phyloP scores from a whole-genome alignment of 2,888 invertebrate species.

The Plagiodera versicolora region DNA sequence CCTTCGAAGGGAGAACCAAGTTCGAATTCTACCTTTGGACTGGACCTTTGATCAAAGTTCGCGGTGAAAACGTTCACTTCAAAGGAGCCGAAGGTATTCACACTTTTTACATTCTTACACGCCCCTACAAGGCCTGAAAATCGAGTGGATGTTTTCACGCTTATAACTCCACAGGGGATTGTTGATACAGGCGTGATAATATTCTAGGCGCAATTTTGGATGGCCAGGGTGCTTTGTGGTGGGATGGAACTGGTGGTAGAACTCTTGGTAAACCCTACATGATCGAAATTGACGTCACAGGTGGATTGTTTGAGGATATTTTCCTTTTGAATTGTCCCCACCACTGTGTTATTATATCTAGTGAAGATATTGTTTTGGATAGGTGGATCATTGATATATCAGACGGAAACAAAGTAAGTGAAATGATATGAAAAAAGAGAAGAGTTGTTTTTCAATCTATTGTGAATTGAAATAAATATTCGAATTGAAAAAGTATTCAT shows the following conservation, averaged over 20 bases:
- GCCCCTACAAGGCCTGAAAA: too few relatives aligned
- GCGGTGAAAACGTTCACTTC: constrained; percentile 18
- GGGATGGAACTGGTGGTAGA: constrained; percentile 17
- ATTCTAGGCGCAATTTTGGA: constrained; percentile 15
- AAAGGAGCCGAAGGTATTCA: constrained; percentile 20
- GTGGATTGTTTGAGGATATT: constrained; percentile 25
- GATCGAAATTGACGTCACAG: constrained; percentile 19
- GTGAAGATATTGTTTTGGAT: constrained; percentile 20
- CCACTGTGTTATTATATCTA: constrained; percentile 26
- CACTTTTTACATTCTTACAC: too few relatives aligned
- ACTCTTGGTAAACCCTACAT: constrained; percentile 17
- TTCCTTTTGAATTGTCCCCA: constrained; percentile 30
- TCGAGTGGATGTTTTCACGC: too few relatives aligned
- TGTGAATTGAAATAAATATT: too few relatives aligned
- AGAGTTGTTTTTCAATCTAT: too few relatives aligned
- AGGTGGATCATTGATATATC: constrained; percentile 28
- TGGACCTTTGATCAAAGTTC: constrained; percentile 20
- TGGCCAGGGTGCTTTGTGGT: constrained; percentile 19
- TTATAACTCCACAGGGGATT: neutral
- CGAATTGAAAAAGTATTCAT: too few relatives aligned
- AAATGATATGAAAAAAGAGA: too few relatives aligned
- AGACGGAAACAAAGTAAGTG: constrained; percentile 30
- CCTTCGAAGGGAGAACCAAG: constrained; percentile 19
- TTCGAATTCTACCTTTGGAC: constrained; percentile 22
- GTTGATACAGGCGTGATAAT: neutral